These are phyloP conservation scores for Rhamphomyia laevipes DNA, from an alignment of 2,888 invertebrate species.

Conservation along the genomic window DNA sequence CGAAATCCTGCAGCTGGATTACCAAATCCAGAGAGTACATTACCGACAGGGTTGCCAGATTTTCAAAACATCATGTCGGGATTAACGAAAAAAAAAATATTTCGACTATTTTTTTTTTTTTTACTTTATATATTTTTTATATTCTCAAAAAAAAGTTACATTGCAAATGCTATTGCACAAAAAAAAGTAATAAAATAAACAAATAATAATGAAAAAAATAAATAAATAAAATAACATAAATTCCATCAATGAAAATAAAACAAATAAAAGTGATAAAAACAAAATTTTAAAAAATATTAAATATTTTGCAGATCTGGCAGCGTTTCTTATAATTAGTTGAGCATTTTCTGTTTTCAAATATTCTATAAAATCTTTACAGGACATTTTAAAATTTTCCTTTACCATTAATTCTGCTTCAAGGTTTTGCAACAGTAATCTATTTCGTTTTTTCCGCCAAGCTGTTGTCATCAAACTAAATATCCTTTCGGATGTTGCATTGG, in stretches of 20 bases:
- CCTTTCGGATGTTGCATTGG: conserved; percentile 4
- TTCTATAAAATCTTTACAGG: background rate
- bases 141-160: background rate
- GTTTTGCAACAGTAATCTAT: background rate
- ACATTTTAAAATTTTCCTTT: background rate
- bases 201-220: background rate
- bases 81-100: background rate
- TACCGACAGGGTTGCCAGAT: conserved; percentile 1
- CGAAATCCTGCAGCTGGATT: conserved; percentile 1
- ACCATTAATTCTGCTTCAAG: conserved; percentile 3
- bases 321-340: background rate
- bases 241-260: background rate
- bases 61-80: background rate
- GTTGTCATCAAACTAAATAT: conserved; percentile 5
- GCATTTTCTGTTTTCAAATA: background rate
- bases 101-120: too few species aligned
- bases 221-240: background rate
- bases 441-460: conserved; percentile 4
- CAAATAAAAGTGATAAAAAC: background rate
- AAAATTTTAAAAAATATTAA: background rate
- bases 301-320: background rate
- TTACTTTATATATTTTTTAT: background rate
- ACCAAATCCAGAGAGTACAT: background rate
- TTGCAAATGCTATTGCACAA: background rate
- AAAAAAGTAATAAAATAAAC: background rate